Base-by-base conservation (phyloP, 2,113 vertebrate species). In the Thymallus thymallus region DNA sequence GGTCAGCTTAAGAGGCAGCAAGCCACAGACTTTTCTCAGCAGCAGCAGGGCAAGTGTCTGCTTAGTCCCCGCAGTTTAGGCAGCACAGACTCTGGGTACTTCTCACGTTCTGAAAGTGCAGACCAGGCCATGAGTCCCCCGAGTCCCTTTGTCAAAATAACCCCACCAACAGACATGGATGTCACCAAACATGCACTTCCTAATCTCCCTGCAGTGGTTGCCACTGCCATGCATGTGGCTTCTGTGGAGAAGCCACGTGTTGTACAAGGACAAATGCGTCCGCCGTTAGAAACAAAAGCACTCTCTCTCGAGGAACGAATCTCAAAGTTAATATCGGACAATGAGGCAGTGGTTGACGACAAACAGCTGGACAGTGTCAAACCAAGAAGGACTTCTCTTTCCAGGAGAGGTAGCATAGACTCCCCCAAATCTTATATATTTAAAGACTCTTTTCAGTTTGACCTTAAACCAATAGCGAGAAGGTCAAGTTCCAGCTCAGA, bases 381-480 rank as follows among this genome's bases (percentile, higher is more conserved):
- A 87, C 98, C 98, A 29, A 94, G 96, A 82, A 94, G 98, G 84
- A 99, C 97, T 2, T 99, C 98, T 70, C 95, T 99, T 64, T 99
- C 98, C 0, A 92, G 98, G 80, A 94, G 96, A 90, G 97, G 98
- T 20, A 99, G 98, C 85, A 99, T 99, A 74, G 98, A 99, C 85
- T 99, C 97, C 16, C 98, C 97, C 0, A 99, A 99, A 84, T 98
- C 98, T 0, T 99, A 99, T 74, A 99, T 98, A 88, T 99, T 99
- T 86, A 99, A 99, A 91, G 98, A 99, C 85, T 99, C 97, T 72
- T 99, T 99, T 91, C 98, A 99, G 85, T 99, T 99, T 92, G 97
- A 99, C 85, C 91, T 99, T 61, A 98, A 98, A 85, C 97, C 97
- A 26, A 93, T 96, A 78, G 96, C 95, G 76, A 94, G 96, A 89